Conservation (phyloP, 2,113 vertebrate genomes). For the Cervus canadensis region DNA sequence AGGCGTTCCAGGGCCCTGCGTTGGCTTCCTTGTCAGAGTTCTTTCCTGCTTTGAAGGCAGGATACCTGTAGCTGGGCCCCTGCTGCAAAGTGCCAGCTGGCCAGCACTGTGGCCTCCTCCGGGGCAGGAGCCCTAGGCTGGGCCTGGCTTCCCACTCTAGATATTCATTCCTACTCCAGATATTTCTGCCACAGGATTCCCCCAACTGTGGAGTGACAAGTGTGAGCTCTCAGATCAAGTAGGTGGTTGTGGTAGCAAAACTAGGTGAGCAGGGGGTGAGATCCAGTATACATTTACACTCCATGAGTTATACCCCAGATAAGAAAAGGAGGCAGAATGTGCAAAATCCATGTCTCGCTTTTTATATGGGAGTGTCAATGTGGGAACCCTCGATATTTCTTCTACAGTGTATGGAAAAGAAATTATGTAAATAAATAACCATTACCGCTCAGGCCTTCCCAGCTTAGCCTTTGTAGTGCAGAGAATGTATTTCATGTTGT, state of each 20-base stretch:
- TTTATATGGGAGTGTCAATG: conserved; percentile 79
- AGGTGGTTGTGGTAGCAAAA: conserved; percentile 29
- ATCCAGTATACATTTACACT: conserved; percentile 37
- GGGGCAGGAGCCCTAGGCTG: background rate
- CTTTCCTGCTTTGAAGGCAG: background rate
- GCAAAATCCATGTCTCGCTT: conserved; percentile 74
- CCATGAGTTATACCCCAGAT: conserved; percentile 67
- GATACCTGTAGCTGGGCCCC: background rate
- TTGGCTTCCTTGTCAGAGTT: background rate
- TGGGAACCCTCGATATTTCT: conserved; percentile 80
- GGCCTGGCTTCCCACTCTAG: background rate
- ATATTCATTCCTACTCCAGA: background rate
- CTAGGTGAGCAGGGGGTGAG: conserved; percentile 49
- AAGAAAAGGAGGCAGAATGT: conserved; percentile 71
- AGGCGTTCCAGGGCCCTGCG: background rate
- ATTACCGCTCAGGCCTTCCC: conserved; percentile 79
- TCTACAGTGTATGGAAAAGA: conserved; percentile 78
- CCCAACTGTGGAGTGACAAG: conserved; percentile 59
- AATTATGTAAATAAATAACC: conserved; percentile 88
- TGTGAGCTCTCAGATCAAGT: conserved; percentile 27
- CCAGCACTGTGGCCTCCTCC: background rate
- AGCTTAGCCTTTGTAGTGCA: conserved; percentile 74
- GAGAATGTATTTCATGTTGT: conserved; percentile 83
- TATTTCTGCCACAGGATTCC: conserved; percentile 11
- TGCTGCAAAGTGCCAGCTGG: background rate